phyloP scores from a whole-genome alignment of 2,113 vertebrate species.

The Atrichornis clamosus region DNA sequence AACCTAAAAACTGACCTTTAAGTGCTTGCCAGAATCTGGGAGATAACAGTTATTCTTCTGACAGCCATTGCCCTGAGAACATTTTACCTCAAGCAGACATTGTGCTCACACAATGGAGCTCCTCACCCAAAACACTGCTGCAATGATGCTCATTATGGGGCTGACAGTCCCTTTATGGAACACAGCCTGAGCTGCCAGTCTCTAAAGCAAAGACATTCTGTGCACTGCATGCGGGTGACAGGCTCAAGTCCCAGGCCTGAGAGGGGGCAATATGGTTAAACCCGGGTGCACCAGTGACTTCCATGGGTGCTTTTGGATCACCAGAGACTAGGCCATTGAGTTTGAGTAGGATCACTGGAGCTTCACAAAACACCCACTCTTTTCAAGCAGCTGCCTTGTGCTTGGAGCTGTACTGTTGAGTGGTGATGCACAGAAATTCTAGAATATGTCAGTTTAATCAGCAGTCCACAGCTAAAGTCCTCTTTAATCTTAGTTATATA shows the following conservation, averaged over 20 bases:
- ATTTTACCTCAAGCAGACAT: slow-evolving; percentile 1
- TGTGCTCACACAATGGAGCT: slow-evolving; percentile 13
- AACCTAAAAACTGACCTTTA: slow-evolving; percentile 32
- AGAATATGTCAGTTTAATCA: neutral
- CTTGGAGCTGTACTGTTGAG: neutral
- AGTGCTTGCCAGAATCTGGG: neutral
- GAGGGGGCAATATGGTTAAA: neutral
- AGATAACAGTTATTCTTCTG: slow-evolving; percentile 50
- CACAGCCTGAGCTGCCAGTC: slow-evolving; percentile 7
- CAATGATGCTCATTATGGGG: neutral
- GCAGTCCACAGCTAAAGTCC: neutral
- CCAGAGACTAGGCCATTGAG: neutral
- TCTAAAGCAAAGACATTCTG: neutral
- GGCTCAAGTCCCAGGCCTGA: neutral
- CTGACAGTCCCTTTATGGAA: slow-evolving; percentile 10
- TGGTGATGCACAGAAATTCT: neutral
- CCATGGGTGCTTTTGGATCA: neutral
- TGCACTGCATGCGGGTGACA: neutral
- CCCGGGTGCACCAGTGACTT: neutral
- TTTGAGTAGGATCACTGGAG: neutral
- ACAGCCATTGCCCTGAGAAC: neutral
- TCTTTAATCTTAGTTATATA: neutral
- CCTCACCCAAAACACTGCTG: neutral
- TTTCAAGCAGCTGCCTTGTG: neutral
- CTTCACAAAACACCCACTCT: neutral